Conservation (phyloP, 2,888 invertebrate species). For the Tiliacea aurago region DNA sequence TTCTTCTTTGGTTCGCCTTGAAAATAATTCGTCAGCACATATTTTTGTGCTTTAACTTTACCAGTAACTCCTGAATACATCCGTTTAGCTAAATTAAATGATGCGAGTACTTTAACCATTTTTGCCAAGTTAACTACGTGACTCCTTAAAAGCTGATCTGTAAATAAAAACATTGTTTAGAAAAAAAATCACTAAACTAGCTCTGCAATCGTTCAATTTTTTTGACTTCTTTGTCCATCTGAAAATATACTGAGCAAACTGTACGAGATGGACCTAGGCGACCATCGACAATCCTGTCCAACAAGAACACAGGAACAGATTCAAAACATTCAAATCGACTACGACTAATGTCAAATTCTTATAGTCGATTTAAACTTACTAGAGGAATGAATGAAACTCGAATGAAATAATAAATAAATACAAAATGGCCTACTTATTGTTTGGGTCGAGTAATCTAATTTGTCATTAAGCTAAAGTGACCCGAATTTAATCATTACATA, state of each 20-base stretch:
- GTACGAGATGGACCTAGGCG: neutral
- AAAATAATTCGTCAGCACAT: conserved; percentile 92
- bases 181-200: neutral
- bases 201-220: neutral
- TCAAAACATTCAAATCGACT: conserved; percentile 5
- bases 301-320: neutral
- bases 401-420: conserved; percentile 58
- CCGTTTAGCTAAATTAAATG: conserved; percentile 67
- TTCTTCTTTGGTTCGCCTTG: conserved; percentile 92
- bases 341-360: neutral
- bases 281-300: conserved; percentile 4
- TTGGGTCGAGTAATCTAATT: conserved; percentile 53
- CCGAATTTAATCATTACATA: neutral
- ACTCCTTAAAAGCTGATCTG: conserved; percentile 8
- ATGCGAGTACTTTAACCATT: conserved; percentile 43
- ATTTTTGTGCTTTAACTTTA: conserved; percentile 91
- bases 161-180: conserved; percentile 5
- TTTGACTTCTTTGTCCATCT: neutral
- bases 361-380: conserved; percentile 9
- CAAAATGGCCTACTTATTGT: conserved; percentile 72
- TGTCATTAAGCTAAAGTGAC: neutral
- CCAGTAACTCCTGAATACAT: conserved; percentile 75
- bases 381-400: conserved; percentile 18
- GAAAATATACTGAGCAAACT: conserved; percentile 2
- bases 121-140: neutral